A percentile compares a stretch with the other conserved stretches of the same genome.
Evolutionary conservation across 1,140 invertebrate genomes (phyloP).

Genomic region (Melipona quadrifasciata): DNA sequence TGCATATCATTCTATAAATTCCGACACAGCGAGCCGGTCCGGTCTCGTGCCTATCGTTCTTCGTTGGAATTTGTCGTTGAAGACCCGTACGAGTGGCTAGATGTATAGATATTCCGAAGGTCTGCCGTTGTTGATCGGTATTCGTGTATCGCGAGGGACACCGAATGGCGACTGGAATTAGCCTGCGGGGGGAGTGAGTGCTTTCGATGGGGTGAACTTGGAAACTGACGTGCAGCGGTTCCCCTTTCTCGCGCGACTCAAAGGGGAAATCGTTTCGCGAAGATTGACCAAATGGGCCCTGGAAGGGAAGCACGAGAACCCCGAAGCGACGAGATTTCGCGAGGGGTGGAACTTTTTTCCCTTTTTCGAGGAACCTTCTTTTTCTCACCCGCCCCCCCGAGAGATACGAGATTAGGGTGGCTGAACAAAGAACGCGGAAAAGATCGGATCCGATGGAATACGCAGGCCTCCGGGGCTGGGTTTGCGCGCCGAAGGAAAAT

Average conservation of each 20-base stretch:
- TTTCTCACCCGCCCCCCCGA: background rate
- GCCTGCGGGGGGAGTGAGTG: background rate
- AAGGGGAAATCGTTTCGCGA: constrained; percentile 13
- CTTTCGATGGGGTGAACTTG: background rate
- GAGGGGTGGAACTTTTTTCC: background rate
- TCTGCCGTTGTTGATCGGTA: background rate
- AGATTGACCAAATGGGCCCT: constrained; percentile 15
- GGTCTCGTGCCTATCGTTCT: constrained; percentile 10
- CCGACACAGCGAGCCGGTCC: constrained; percentile 49
- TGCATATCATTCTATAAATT: constrained; percentile 70
- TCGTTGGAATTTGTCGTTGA: constrained; percentile 45
- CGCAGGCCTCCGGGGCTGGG: background rate
- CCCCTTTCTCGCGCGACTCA: background rate
- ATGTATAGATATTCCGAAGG: constrained; percentile 33
- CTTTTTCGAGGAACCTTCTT: background rate
- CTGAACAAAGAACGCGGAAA: background rate
- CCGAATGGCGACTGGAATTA: constrained; percentile 24
- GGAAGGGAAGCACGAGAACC: background rate
- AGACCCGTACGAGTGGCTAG: background rate
- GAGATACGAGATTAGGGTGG: constrained; percentile 23
- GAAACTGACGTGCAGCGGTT: background rate
- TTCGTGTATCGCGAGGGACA: background rate
- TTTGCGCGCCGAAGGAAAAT: constrained; percentile 8
- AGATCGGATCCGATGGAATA: constrained; percentile 42
- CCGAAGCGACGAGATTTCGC: constrained; percentile 37